Percentiles rank a stretch among this genome's conserved stretches.
Evolutionary conservation across 2,113 vertebrate species (phyloP).

Genomic region (Cololabis saira): DNA sequence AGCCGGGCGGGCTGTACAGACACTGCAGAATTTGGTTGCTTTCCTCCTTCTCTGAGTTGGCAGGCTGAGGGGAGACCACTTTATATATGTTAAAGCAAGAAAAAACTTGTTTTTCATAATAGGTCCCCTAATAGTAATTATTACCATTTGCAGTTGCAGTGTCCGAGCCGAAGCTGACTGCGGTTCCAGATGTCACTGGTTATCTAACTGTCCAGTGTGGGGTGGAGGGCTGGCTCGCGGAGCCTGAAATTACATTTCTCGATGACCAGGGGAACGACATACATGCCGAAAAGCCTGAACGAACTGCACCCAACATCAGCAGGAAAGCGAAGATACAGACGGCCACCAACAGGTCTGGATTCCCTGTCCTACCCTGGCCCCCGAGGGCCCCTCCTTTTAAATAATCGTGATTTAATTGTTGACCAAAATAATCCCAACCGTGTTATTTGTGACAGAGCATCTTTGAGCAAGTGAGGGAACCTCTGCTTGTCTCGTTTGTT

Average conservation of each 20-base stretch:
- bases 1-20: too few relatives aligned
- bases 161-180: not conserved
- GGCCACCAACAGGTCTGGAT: constrained; percentile 4
- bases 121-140: not conserved
- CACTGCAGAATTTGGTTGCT: too few relatives aligned
- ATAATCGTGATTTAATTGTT: not conserved
- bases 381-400: accelerated
- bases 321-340: not conserved
- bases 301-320: accelerated
- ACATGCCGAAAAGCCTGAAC: accelerated
- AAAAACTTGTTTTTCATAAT: too few relatives aligned
- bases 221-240: accelerated
- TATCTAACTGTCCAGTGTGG: constrained; percentile 27
- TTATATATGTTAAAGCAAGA: too few relatives aligned
- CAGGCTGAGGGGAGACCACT: too few relatives aligned
- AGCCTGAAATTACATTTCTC: not conserved
- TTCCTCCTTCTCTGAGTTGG: too few relatives aligned
- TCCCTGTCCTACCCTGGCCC: not conserved
- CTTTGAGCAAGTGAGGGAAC: too few relatives aligned
- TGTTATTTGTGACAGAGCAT: not conserved
- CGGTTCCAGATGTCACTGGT: accelerated
- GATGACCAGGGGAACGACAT: not conserved
- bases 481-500: not conserved
- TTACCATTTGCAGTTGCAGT: not conserved
- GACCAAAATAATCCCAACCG: not conserved